Base-by-base conservation (phyloP, 2,888 invertebrate genomes). In the Ochropacha duplaris region DNA sequence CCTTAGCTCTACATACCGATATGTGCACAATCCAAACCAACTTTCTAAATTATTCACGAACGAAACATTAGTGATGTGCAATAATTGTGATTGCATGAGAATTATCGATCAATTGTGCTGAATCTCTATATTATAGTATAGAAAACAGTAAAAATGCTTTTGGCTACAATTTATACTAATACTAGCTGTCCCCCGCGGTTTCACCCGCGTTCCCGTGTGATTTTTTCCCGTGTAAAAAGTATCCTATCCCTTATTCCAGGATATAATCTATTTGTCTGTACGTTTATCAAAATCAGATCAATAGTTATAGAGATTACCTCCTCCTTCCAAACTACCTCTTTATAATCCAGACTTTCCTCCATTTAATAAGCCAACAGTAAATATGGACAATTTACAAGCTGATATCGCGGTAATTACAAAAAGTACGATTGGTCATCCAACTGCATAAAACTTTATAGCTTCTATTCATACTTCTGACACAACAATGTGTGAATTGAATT, bases 1-100 rank as follows among this genome's bases (percentile, higher is more conserved):
- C 44, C 6, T n/a, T n/a, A 19, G 44, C 44, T 19, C 50, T 26
- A 50, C 50, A 50, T 50, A 50, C 14, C 22, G n/a, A 22, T 4
- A 54, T 54, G 31, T n/a, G 22, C 14, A 44, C 5, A 52, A 52
- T 31, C 19, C 31, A 52, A 61, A 61, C 62, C 64, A 56, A 83
- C 85, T 85, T 85, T 85, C 85, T 85, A 85, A 84, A 80, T 71
- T 82, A 78, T 81, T 80, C 83, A 81, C 73, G 73, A 74, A 71
- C 62, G 61, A 66, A 66, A 66, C 68, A 71, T 62, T 65, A 65
- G 71, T 70, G 71, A 71, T 69, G 69, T 72, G 68, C 66, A 69
- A 64, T 70, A 22, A 16, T 16, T 50, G 26, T 50, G n/a, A 26
- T 5, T 24, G 28, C 24, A 16, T 26, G 26, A 44, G n/a, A 50